Percentiles rank a stretch among this genome's conserved stretches.
Evolutionary conservation across 1,140 invertebrate species (phyloP).

Genomic region (Neodiprion fabricii): DNA sequence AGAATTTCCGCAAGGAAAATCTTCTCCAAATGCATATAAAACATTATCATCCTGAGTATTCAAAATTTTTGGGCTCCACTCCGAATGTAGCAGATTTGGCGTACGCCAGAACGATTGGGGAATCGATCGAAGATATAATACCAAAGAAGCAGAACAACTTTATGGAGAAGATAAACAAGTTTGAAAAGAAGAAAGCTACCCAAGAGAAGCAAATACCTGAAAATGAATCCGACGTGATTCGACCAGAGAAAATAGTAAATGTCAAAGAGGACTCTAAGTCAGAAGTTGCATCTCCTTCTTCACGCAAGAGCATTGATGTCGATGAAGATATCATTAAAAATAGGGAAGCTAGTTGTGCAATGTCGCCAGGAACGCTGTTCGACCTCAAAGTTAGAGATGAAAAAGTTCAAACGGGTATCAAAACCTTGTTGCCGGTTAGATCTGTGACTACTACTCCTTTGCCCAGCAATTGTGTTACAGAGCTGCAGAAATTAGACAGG

Average conservation of each 20-base stretch:
- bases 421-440: constrained; percentile 63
- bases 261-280: constrained; percentile 22
- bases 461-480: constrained; percentile 11
- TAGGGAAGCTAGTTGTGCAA: constrained; percentile 42
- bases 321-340: constrained; percentile 41
- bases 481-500: constrained; percentile 38
- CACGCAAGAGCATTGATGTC: constrained; percentile 36
- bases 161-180: constrained; percentile 46
- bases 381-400: constrained; percentile 54
- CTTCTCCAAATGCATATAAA: constrained; percentile 90
- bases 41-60: constrained; percentile 85
- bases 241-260: neutral
- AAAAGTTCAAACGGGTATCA: constrained; percentile 56
- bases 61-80: constrained; percentile 76
- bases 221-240: neutral
- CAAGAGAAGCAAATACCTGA: constrained; percentile 37
- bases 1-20: constrained; percentile 89
- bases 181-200: constrained; percentile 45
- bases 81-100: constrained; percentile 87
- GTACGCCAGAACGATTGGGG: constrained; percentile 75
- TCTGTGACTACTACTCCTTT: constrained; percentile 24
- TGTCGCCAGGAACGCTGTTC: constrained; percentile 56
- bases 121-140: constrained; percentile 59
- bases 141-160: constrained; percentile 56
- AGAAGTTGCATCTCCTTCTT: constrained; percentile 39